phyloP scores from a whole-genome alignment of 2,797 vertebrate species.

The Oryzias dopingdopingensis region DNA sequence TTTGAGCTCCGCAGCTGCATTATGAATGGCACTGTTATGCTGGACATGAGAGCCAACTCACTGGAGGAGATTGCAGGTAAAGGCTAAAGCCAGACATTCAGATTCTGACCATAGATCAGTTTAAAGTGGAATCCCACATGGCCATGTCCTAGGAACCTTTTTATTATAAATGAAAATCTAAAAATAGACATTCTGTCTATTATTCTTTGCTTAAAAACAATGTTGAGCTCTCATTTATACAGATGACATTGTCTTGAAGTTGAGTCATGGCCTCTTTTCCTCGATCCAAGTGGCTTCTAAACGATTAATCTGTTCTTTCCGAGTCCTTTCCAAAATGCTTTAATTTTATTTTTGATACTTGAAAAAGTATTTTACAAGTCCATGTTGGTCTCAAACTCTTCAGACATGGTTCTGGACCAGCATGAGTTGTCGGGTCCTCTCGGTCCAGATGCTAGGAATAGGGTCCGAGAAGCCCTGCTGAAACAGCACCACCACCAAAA shows the following conservation, averaged over 20 bases:
- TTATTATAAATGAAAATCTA: too few species aligned
- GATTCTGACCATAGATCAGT: not conserved
- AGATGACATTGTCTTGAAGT: too few species aligned
- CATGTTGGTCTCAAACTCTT: slow-evolving; percentile 13
- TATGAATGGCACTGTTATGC: slow-evolving; percentile 93
- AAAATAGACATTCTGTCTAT: too few species aligned
- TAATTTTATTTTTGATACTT: too few species aligned
- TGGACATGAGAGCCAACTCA: slow-evolving; percentile 96
- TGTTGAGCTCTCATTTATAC: too few species aligned
- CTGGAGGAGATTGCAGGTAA: slow-evolving; percentile 96
- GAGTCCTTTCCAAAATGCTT: too few species aligned
- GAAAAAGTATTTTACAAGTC: not conserved
- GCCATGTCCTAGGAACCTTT: too few species aligned
- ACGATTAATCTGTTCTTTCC: too few species aligned
- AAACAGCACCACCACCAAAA: slow-evolving; percentile 99
- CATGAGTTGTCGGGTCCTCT: slow-evolving; percentile 88
- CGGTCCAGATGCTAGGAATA: slow-evolving; percentile 87
- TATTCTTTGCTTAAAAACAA: too few species aligned
- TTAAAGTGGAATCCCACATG: too few species aligned
- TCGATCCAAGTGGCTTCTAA: too few species aligned
- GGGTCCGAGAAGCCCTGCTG: slow-evolving; percentile 91
- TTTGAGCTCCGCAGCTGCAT: slow-evolving; percentile 98
- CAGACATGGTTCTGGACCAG: slow-evolving; percentile 98
- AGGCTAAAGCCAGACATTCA: not conserved
- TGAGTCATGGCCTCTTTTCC: too few species aligned